Base-by-base conservation (phyloP, 2,888 invertebrate genomes). In the Phalera bucephala region DNA sequence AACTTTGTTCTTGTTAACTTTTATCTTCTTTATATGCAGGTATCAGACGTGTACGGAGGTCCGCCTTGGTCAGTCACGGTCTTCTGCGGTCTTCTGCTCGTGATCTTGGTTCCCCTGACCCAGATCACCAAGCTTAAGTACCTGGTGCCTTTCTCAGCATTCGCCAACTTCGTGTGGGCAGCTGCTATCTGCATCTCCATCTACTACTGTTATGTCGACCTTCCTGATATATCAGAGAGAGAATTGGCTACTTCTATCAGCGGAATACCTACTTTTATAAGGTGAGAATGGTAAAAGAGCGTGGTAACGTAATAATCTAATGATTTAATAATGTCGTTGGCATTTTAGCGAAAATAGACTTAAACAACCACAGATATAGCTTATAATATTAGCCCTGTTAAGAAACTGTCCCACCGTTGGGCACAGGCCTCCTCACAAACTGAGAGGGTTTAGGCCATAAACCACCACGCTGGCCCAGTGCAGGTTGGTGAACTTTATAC, bases 231-330 rank as follows among this genome's bases (percentile, higher is more conserved):
- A 1, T 64, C 72, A 1, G 80, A 86, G 76, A 64, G 87, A 44
- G 72, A 80, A 22, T 42, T 91, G 66, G 40, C 81, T 75, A 91
- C 93, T 0, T 80, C 91, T 0, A 82, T 92, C 22, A 80, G 77
- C 1, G 91, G 93, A 19, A 75, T 97, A 32, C 99, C 99, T 0
- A 91, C 96, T 22, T 99, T 97, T 89, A 97, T 99, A 79, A 92
- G 90, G 91, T 91, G 33, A 61, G 64, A 31, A 11, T 30, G 4
- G 14, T n/a, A 22, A 8, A 22, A 6, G 22, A 22, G 2, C n/a
- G n/a, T 22, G 22, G 7, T 22, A 8, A 8, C 8, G 8, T 22
- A 5, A 17, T 5, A 17, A 3, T 17, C 17, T 5, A 17, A 17
- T n/a, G n/a, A n/a, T n/a, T n/a, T n/a, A n/a, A n/a, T n/a, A n/a